Evolutionary conservation across 2,113 vertebrate genomes (phyloP).

Genomic region (Motacilla alba): DNA sequence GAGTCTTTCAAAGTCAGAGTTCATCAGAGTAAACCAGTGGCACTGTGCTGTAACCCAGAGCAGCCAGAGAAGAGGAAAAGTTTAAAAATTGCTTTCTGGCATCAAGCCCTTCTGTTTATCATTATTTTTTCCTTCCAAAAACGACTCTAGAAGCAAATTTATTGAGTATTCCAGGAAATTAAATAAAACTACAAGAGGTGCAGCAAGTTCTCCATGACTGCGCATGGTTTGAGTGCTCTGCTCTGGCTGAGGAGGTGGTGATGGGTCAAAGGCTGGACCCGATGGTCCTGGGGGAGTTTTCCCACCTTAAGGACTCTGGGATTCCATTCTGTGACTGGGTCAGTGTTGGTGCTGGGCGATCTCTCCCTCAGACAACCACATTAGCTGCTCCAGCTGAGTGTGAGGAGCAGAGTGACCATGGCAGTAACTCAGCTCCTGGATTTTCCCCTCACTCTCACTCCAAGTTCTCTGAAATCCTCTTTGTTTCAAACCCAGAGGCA

Average conservation of each 20-base stretch:
- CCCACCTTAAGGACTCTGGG: no score
- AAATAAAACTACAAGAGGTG: not conserved
- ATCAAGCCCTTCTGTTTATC: not conserved
- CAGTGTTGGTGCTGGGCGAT: no score
- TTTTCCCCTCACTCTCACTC: not conserved
- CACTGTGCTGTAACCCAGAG: not conserved
- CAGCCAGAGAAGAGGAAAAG: not conserved
- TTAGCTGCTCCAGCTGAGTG: not conserved
- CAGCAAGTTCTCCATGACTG: no score
- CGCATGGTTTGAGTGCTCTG: fast-evolving
- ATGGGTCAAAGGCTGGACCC: not conserved
- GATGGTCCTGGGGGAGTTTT: not conserved
- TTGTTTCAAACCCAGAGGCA: not conserved
- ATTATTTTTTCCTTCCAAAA: not conserved
- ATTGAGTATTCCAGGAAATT: fast-evolving
- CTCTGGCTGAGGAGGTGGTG: not conserved
- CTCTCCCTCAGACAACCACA: not conserved
- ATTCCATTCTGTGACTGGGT: not conserved
- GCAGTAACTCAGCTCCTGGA: not conserved
- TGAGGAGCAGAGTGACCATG: not conserved
- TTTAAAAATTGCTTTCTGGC: not conserved
- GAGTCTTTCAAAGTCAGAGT: slow-evolving; percentile 45
- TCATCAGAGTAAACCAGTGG: slow-evolving; percentile 5
- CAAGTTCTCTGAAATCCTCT: not conserved
- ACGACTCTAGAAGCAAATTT: not conserved